phyloP scores from a whole-genome alignment of 2,888 invertebrate species.

The Lasioglossum leucozonium region DNA sequence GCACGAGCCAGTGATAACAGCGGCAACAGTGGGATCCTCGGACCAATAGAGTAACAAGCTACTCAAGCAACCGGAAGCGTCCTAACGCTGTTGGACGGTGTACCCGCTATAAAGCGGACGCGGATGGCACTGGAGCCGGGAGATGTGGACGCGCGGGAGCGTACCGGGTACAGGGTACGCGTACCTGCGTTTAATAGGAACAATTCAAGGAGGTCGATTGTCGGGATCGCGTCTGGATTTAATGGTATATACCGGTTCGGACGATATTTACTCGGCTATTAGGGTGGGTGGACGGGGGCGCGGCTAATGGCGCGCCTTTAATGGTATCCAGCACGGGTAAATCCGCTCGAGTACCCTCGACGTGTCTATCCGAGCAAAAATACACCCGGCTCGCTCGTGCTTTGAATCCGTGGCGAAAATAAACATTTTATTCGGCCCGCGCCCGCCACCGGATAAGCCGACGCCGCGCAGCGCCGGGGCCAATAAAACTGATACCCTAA shows the following conservation, averaged over 20 bases:
- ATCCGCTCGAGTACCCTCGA: slow-evolving; percentile 56
- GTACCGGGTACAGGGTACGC: not conserved
- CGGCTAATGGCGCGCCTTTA: slow-evolving; percentile 66
- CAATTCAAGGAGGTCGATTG: slow-evolving; percentile 59
- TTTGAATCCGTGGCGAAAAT: slow-evolving; percentile 61
- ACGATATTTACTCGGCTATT: slow-evolving; percentile 66
- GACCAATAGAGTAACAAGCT: not conserved
- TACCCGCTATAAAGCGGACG: not conserved
- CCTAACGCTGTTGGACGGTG: not conserved
- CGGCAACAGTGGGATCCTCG: not conserved
- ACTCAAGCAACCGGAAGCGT: not conserved
- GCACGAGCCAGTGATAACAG: not conserved
- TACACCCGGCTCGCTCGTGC: slow-evolving; percentile 57
- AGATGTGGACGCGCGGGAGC: not conserved
- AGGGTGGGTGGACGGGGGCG: slow-evolving; percentile 23
- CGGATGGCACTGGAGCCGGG: not conserved
- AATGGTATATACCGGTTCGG: slow-evolving; percentile 55
- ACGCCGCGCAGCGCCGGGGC: slow-evolving; percentile 35
- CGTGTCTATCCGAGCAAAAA: slow-evolving; percentile 59
- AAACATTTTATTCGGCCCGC: slow-evolving; percentile 56
- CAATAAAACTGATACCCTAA: slow-evolving; percentile 56
- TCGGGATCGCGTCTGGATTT: slow-evolving; percentile 61
- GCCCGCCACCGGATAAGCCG: slow-evolving; percentile 40
- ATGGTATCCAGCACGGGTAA: slow-evolving; percentile 58
- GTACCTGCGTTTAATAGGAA: slow-evolving; percentile 60